Conservation (phyloP, 2,113 vertebrate species). For the Barnardius zonarius region DNA sequence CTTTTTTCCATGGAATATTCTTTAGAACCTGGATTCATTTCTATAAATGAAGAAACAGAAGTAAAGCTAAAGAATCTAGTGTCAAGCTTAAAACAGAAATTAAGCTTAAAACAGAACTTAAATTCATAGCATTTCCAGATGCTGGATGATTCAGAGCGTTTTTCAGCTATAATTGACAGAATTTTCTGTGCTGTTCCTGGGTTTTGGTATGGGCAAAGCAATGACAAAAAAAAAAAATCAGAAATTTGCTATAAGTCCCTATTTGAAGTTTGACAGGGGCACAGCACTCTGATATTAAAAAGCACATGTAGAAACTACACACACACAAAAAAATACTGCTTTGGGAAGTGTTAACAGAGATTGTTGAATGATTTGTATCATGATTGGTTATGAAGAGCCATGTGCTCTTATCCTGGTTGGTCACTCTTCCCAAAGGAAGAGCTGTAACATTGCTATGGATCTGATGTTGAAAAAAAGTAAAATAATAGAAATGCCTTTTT, state of each 20-base stretch:
- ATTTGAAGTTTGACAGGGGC: neutral
- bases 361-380: neutral
- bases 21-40: neutral
- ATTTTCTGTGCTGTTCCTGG: neutral
- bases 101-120: neutral
- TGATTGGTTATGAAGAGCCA: neutral
- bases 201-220: neutral
- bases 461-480: neutral
- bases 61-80: neutral
- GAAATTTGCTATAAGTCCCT: neutral
- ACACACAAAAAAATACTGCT: neutral
- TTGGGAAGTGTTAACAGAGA: neutral
- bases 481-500: conserved; percentile 9
- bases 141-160: neutral
- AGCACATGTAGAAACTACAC: neutral
- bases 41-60: neutral
- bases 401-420: neutral
- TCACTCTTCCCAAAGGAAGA: neutral
- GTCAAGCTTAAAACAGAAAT: neutral
- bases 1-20: neutral
- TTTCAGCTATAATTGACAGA: neutral
- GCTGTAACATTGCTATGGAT: neutral
- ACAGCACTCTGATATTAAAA: neutral
- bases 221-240: neutral
- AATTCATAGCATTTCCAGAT: neutral